Conservation (phyloP, 2,797 vertebrate genomes). For the Harpagifer antarcticus region DNA sequence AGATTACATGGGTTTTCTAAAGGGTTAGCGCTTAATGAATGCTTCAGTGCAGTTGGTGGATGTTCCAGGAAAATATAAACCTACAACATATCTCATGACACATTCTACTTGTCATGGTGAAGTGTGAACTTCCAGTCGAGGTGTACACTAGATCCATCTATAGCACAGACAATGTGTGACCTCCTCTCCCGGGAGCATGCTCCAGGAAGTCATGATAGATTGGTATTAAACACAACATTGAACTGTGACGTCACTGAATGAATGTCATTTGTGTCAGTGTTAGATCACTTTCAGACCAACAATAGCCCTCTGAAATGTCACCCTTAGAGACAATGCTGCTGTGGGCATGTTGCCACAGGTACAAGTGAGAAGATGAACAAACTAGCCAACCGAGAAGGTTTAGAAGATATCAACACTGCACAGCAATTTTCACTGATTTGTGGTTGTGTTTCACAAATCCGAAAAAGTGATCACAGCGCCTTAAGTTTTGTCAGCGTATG, state of each 20-base stretch:
- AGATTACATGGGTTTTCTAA: slow-evolving; percentile 28
- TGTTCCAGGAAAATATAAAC: slow-evolving; percentile 34
- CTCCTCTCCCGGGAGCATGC: slow-evolving; percentile 16
- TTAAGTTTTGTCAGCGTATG: neutral
- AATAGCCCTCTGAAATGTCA: slow-evolving; percentile 29
- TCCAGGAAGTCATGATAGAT: slow-evolving; percentile 11
- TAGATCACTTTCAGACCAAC: slow-evolving; percentile 19
- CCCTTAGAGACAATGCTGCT: neutral
- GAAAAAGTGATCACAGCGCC: neutral
- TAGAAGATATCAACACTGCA: neutral
- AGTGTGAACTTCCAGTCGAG: slow-evolving; percentile 33
- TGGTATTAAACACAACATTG: slow-evolving; percentile 19
- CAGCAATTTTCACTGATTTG: neutral
- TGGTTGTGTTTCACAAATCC: neutral
- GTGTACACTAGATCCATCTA: neutral
- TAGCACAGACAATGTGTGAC: slow-evolving; percentile 13
- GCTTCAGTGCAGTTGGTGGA: neutral
- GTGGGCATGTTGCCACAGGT: slow-evolving; percentile 5
- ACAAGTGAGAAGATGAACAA: neutral
- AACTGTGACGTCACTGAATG: slow-evolving; percentile 36
- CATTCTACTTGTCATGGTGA: slow-evolving; percentile 28
- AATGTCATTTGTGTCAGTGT: slow-evolving; percentile 37
- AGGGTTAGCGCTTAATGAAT: slow-evolving; percentile 23
- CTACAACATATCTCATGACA: slow-evolving; percentile 31
- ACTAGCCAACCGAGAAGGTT: neutral